Base-by-base conservation (phyloP, 1,140 invertebrate genomes). In the Tenebrio molitor region DNA sequence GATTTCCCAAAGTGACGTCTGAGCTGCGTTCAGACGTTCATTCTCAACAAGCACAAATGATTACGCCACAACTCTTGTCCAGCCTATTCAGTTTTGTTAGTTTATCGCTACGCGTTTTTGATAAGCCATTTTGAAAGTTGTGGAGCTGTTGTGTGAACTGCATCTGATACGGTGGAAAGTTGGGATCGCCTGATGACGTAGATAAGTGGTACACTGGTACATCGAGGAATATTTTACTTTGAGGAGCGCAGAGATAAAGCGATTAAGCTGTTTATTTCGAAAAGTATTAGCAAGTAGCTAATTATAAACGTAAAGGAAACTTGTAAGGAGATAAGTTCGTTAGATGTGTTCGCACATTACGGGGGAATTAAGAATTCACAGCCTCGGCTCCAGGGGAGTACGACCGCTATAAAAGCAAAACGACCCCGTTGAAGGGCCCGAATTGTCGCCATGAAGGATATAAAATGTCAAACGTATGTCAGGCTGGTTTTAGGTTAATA, bases 231-330 rank as follows among this genome's bases (percentile, higher is more conserved):
- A 33, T 4, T 33, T 33, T 5, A 10, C 10, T 33, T 5, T 33
- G 10, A 33, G 4, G 29, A 4, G 29, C 4, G 10, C 10, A 10
- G 4, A 10, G 29, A 33, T 4, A 10, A 4, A 33, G 4, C 4
- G 29, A 50, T 23, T 50, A 50, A 21, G 15, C 23, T 14, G 44
- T 50, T 50, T 50, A 50, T 33, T 33, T 33, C 29, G 29, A 33
- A 33, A 50, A 50, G 42, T 46, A 46, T 16, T 16, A 16, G 15
- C 16, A 12, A 15, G 44, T 50, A 21, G 44, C 12, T 50, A 50
- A 50, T 50, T 50, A 19, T 50, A 50, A 50, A 50, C 44, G 23
- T 50, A 50, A 50, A 50, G 19, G 14, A 50, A 50, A 21, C 44
- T 50, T 50, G 15, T 50, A 21, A 50, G n/a, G 19, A 50, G 44